Evolutionary conservation across 1,140 invertebrate genomes (phyloP).

Genomic region (Macrosteles quadrilineatus): DNA sequence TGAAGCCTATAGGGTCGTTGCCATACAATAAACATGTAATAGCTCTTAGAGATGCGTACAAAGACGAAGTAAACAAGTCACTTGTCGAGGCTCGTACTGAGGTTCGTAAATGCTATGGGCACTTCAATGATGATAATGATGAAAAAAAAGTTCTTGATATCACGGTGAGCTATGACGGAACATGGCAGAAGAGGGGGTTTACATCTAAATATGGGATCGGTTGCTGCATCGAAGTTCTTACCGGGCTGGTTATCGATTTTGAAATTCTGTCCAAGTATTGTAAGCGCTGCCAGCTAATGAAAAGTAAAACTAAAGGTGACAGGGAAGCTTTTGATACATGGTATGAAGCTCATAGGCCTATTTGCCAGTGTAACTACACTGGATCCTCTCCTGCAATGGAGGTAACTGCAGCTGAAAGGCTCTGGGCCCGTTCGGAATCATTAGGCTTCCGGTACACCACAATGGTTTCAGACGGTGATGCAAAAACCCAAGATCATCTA

Average conservation of each 20-base stretch:
- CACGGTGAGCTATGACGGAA: conserved; percentile 26
- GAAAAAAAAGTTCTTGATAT: conserved; percentile 20
- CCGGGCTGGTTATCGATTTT: conserved; percentile 40
- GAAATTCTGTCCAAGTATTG: conserved; percentile 38
- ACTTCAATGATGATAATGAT: conserved; percentile 19
- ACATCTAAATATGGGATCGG: conserved; percentile 39
- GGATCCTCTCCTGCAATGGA: conserved; percentile 42
- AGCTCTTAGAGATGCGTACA: conserved; percentile 22
- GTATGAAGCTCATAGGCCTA: conserved; percentile 34
- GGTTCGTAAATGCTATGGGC: conserved; percentile 16
- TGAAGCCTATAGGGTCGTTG: conserved; percentile 6
- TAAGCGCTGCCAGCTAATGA: conserved; percentile 28
- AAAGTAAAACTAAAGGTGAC: conserved; percentile 13
- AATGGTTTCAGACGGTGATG: conserved; percentile 43
- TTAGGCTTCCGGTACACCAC: conserved; percentile 40
- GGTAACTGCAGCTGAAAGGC: conserved; percentile 38
- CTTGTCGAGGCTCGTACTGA: conserved; percentile 22
- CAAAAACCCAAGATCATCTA: conserved; percentile 40
- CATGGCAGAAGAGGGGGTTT: conserved; percentile 34
- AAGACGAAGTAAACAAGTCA: conserved; percentile 30
- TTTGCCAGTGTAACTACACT: conserved; percentile 34
- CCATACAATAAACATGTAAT: conserved; percentile 29
- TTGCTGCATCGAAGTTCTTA: conserved; percentile 35
- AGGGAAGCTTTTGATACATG: conserved; percentile 34
- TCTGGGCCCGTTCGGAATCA: conserved; percentile 40